Conservation (phyloP, 2,113 vertebrate genomes). For the Corythornis cristatus region DNA sequence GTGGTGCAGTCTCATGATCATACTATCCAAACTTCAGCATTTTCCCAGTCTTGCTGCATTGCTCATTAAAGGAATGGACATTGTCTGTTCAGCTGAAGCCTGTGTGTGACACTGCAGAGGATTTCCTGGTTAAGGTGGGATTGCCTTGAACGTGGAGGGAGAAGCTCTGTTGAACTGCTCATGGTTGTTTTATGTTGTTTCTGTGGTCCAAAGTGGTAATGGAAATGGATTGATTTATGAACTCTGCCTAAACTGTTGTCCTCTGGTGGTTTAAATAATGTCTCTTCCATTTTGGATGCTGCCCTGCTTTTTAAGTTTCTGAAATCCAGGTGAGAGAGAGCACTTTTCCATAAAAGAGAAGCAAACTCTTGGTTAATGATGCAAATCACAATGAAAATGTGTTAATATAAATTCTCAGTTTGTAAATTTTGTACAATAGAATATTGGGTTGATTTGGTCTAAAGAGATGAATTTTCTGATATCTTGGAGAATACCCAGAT, state of each 20-base stretch:
- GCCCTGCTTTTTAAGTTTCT: not conserved
- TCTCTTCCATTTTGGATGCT: not conserved
- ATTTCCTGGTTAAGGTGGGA: not conserved
- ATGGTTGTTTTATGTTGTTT: not conserved
- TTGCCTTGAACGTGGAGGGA: not conserved
- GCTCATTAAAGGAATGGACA: not conserved
- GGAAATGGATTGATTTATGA: not conserved
- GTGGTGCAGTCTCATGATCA: constrained; percentile 6
- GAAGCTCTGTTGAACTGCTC: not conserved
- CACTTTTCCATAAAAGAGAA: constrained; percentile 4
- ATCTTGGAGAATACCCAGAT: not conserved
- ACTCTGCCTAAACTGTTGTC: not conserved
- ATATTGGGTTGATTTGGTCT: not conserved
- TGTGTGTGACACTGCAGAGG: not conserved
- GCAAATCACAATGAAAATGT: not conserved
- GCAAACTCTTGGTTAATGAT: not conserved
- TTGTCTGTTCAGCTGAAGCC: not conserved
- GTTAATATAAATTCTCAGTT: not conserved
- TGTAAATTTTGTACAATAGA: constrained; percentile 59
- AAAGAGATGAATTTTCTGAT: not conserved
- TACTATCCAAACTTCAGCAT: not conserved
- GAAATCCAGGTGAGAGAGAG: constrained; percentile 23
- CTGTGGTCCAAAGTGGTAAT: constrained; percentile 24
- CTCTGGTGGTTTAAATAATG: not conserved
- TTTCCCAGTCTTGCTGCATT: not conserved